These are phyloP conservation scores for Coregonus ussuriensis DNA, from an alignment of 2,797 vertebrate genomes.

Conservation along the genomic window DNA sequence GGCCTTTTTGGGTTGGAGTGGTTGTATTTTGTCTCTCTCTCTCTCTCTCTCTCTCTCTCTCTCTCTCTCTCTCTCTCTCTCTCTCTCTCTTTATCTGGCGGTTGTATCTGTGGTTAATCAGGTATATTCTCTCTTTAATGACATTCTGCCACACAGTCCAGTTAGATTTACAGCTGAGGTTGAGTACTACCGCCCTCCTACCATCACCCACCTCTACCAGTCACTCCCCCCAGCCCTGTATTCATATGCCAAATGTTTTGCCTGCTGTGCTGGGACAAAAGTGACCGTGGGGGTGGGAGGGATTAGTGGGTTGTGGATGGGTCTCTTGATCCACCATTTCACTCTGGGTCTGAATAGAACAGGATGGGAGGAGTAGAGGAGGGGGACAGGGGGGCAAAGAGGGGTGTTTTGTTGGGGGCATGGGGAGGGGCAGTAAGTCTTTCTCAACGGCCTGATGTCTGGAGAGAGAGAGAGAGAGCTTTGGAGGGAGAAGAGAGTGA, in stretches of 20 bases:
- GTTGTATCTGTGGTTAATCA: constrained; percentile 2
- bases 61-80: too few relatives aligned
- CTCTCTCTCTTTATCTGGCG: neutral
- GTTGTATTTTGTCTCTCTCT: too few relatives aligned
- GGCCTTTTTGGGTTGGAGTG: too few relatives aligned
- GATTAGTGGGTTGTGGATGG: neutral
- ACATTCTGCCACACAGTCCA: constrained; percentile 8
- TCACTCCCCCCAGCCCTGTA: constrained; percentile 20
- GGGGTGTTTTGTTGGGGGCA: neutral
- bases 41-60: too few relatives aligned
- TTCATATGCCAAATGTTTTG: constrained; percentile 57
- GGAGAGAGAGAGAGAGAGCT: too few relatives aligned
- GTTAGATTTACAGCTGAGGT: constrained; percentile 47
- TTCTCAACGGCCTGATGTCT: neutral
- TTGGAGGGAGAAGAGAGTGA: too few relatives aligned
- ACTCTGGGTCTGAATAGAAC: neutral
- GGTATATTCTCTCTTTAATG: constrained; percentile 16
- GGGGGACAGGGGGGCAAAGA: neutral
- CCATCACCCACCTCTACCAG: constrained; percentile 21
- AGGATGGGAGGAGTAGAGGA: neutral
- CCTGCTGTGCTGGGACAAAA: constrained; percentile 53
- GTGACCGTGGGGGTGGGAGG: constrained; percentile 42
- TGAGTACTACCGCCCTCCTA: neutral
- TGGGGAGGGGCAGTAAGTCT: neutral
- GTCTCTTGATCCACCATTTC: neutral